Conservation (phyloP, 2,888 invertebrate species). For the Catonia carolina region DNA sequence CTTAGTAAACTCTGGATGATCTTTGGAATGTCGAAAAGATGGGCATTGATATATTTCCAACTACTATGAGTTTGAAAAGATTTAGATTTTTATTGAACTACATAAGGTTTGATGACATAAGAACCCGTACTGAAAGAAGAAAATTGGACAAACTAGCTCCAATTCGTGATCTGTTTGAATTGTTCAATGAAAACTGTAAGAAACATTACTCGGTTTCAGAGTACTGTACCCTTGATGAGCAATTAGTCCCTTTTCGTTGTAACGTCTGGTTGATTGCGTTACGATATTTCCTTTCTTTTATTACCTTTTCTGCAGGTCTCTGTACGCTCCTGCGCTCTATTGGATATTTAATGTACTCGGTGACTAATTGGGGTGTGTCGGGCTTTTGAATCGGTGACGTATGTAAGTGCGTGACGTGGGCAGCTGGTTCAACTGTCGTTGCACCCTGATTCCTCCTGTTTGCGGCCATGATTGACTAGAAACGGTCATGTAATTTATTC, state of each 20-base stretch:
- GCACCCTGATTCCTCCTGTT: no score
- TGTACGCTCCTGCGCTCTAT: no score
- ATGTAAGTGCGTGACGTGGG: no score
- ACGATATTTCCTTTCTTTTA: no score
- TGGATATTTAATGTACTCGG: no score
- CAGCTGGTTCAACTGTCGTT: no score
- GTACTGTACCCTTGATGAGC: slow-evolving; percentile 15
- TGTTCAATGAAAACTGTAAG: slow-evolving; percentile 12
- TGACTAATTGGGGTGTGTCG: no score
- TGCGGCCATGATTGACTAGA: no score
- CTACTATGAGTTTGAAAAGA: slow-evolving; percentile 15
- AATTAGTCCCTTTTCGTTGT: slow-evolving; percentile 10
- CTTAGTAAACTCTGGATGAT: slow-evolving; percentile 14
- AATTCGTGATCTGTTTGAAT: slow-evolving; percentile 9
- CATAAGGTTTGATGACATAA: slow-evolving; percentile 18
- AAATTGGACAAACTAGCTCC: slow-evolving; percentile 3
- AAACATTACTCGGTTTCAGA: slow-evolving; percentile 13
- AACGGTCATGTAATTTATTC: no score
- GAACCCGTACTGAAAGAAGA: neutral
- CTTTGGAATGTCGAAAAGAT: slow-evolving; percentile 12
- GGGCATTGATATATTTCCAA: slow-evolving; percentile 11
- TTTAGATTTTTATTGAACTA: slow-evolving; percentile 13
- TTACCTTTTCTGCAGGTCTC: no score
- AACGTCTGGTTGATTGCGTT: no score
- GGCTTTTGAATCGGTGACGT: no score